Conservation (phyloP, 2,797 vertebrate species). For the Selene dorsalis region DNA sequence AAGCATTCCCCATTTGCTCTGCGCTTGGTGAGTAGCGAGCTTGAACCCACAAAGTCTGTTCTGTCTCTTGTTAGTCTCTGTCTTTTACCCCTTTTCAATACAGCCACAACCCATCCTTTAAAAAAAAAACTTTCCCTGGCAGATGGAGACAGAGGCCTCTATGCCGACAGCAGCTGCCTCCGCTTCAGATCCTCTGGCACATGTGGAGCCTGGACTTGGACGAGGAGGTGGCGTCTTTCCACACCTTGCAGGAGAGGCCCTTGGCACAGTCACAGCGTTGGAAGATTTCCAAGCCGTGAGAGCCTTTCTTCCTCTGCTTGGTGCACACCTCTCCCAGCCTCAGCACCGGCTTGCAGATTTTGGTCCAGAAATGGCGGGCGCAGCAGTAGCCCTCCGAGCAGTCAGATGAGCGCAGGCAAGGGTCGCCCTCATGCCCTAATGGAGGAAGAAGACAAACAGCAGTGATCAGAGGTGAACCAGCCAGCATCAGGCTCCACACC, state of each 20-base stretch:
- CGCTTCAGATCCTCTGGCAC: conserved; percentile 93
- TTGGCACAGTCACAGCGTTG: conserved; percentile 98
- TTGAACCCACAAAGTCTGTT: conserved; percentile 67
- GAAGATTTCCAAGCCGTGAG: conserved; percentile 96
- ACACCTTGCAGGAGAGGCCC: conserved; percentile 96
- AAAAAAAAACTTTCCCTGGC: conserved; percentile 63
- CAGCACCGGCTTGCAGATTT: conserved; percentile 99
- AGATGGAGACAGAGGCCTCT: conserved; percentile 70
- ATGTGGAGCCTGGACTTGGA: conserved; percentile 98
- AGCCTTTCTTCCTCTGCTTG: conserved; percentile 97
- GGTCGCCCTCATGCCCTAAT: conserved; percentile 93
- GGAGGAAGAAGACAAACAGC: conserved; percentile 1
- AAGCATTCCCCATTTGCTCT: conserved; percentile 67
- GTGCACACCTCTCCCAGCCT: conserved; percentile 96
- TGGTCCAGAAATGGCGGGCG: conserved; percentile 99
- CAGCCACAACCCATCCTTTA: conserved; percentile 68
- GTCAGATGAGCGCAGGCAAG: conserved; percentile 95
- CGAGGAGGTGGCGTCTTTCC: conserved; percentile 98
- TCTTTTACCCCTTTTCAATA: conserved; percentile 69
- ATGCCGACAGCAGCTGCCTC: conserved; percentile 63
- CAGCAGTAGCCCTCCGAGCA: conserved; percentile 96
- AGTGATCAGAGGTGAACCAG: conserved; percentile 25
- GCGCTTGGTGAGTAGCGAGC: conserved; percentile 50
- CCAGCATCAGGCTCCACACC: conserved; percentile 1
- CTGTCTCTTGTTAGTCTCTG: conserved; percentile 76